Conservation (phyloP, 2,888 invertebrate species). For the Cataglyphis altisquamis region DNA sequence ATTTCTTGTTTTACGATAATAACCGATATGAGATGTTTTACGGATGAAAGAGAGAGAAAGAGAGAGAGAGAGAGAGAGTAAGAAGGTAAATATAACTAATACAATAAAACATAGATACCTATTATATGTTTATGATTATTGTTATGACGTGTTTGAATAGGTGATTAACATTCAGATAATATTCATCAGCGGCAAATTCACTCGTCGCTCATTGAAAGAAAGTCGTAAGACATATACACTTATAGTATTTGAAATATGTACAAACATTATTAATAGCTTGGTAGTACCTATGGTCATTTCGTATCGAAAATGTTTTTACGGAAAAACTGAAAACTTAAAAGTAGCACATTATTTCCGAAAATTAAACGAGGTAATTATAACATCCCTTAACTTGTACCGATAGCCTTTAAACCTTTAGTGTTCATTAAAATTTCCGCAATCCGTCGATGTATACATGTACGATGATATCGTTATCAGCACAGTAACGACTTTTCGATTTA, state of each 20-base stretch:
- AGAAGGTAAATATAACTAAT: conserved; percentile 66
- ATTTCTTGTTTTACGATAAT: conserved; percentile 44
- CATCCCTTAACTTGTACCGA: conserved; percentile 68
- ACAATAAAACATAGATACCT: conserved; percentile 66
- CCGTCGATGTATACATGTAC: conserved; percentile 72
- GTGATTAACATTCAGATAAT: conserved; percentile 61
- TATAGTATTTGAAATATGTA: conserved; percentile 73
- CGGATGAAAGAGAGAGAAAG: not conserved
- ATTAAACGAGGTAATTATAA: conserved; percentile 74
- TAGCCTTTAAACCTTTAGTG: conserved; percentile 67
- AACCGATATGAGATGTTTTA: conserved; percentile 54
- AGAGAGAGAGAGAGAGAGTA: conserved; percentile 1
- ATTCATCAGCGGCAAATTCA: conserved; percentile 64
- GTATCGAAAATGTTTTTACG: conserved; percentile 54
- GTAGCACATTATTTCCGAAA: conserved; percentile 62
- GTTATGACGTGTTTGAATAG: conserved; percentile 66
- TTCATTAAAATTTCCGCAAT: conserved; percentile 75
- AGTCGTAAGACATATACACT: conserved; percentile 61
- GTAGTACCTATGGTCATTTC: conserved; percentile 63
- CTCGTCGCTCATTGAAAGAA: conserved; percentile 67
- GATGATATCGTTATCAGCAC: conserved; percentile 71
- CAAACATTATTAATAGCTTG: conserved; percentile 70
- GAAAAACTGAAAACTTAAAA: conserved; percentile 67
- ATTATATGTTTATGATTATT: conserved; percentile 68
- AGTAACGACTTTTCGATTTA: conserved; percentile 73